Evolutionary conservation across 2,113 vertebrate species (phyloP).

Genomic region (Falcunculus frontatus): DNA sequence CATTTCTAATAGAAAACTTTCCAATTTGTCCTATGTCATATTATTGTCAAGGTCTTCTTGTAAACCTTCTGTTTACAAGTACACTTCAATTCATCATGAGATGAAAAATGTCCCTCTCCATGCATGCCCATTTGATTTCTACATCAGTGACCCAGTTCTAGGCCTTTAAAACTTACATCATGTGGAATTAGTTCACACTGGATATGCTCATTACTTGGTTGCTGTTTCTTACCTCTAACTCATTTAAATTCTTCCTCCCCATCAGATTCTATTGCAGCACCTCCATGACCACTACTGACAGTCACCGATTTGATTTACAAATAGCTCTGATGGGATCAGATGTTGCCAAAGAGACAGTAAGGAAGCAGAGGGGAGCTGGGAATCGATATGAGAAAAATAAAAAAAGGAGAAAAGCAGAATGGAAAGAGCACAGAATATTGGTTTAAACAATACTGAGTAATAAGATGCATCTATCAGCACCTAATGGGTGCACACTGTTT

Average conservation of each 20-base stretch:
- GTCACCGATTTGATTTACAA: constrained; percentile 39
- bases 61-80: neutral
- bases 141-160: neutral
- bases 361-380: neutral
- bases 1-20: neutral
- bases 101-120: neutral
- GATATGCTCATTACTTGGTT: neutral
- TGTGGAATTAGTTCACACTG: neutral
- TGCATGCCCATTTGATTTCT: neutral
- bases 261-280: constrained; percentile 23
- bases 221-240: neutral
- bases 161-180: neutral
- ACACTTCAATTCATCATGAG: neutral
- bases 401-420: neutral
- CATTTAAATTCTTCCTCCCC: constrained; percentile 35
- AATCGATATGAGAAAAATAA: neutral
- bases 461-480: neutral
- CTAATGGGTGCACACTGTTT: neutral
- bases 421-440: neutral
- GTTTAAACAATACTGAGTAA: neutral
- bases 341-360: constrained; percentile 2
- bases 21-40: neutral
- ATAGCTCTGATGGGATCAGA: constrained; percentile 2
- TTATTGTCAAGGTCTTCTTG: neutral
- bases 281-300: constrained; percentile 2